phyloP scores from a whole-genome alignment of 2,113 vertebrate genomes.

The Protomyctophum bolini region DNA sequence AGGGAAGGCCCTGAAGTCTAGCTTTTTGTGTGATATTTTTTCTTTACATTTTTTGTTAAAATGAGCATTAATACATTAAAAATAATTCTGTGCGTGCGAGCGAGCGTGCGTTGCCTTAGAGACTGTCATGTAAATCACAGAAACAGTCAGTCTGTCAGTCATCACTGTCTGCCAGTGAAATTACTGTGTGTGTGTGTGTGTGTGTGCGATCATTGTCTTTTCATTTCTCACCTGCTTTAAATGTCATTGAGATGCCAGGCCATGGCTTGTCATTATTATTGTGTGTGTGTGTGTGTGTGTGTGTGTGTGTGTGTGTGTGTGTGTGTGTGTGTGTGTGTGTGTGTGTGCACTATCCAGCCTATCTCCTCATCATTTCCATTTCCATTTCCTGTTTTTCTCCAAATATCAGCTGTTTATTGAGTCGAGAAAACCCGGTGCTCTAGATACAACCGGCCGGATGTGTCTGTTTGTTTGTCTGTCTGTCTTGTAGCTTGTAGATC shows the following conservation, averaged over 20 bases:
- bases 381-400: slow-evolving; percentile 63
- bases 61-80: too few species aligned
- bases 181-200: slow-evolving; percentile 45
- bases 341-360: slow-evolving; percentile 44
- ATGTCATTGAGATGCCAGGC: slow-evolving; percentile 51
- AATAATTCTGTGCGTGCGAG: neutral
- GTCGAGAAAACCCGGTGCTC: slow-evolving; percentile 31
- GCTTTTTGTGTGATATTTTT: too few species aligned
- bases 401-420: slow-evolving; percentile 60
- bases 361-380: slow-evolving; percentile 54
- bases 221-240: slow-evolving; percentile 65
- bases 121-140: slow-evolving; percentile 61
- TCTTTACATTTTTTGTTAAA: too few species aligned
- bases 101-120: slow-evolving; percentile 18
- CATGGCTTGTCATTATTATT: slow-evolving; percentile 50
- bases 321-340: neutral
- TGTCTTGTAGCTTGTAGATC: too few species aligned
- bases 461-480: slow-evolving; percentile 31
- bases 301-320: neutral
- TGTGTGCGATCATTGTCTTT: slow-evolving; percentile 56
- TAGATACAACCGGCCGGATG: slow-evolving; percentile 39
- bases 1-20: too few species aligned
- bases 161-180: slow-evolving; percentile 38
- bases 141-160: slow-evolving; percentile 57
- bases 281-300: slow-evolving; percentile 17